Percentiles rank a stretch among this genome's conserved stretches.
These are phyloP conservation scores for Oryzias sinensis DNA, from an alignment of 2,797 vertebrate species.

Conservation along the genomic window DNA sequence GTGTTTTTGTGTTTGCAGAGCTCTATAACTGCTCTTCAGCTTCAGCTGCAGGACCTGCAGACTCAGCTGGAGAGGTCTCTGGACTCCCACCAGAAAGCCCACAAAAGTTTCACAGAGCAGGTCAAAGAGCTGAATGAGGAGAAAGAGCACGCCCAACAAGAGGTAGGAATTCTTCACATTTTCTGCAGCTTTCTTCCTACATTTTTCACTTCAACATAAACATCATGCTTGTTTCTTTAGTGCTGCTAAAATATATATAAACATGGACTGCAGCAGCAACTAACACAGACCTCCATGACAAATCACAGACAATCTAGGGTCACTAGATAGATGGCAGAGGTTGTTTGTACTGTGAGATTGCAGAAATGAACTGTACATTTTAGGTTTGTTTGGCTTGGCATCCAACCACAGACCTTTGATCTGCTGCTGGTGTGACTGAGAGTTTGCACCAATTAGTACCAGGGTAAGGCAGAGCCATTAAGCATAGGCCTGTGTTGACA, in stretches of 20 bases:
- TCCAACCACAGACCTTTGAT: conserved; percentile 66
- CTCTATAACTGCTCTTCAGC: conserved; percentile 31
- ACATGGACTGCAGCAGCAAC: neutral
- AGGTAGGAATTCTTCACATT: conserved; percentile 58
- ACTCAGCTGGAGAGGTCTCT: conserved; percentile 75
- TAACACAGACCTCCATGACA: conserved; percentile 1
- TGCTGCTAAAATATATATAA: conserved; percentile 1
- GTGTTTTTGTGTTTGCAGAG: conserved; percentile 49
- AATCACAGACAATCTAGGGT: conserved; percentile 24
- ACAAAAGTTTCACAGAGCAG: conserved; percentile 56
- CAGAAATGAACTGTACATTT: conserved; percentile 43
- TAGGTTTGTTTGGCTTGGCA: conserved; percentile 76
- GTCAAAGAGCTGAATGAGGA: conserved; percentile 65
- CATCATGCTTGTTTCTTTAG: conserved; percentile 4
- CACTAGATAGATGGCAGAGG: conserved; percentile 32
- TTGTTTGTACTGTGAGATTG: conserved; percentile 40
- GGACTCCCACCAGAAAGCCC: conserved; percentile 60
- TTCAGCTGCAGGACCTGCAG: conserved; percentile 70
- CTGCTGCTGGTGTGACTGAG: conserved; percentile 43
- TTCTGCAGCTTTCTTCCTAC: neutral
- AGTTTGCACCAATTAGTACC: conserved; percentile 74
- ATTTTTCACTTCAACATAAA: conserved; percentile 4
- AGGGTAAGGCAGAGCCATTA: conserved; percentile 60
- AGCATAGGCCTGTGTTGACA: conserved; percentile 64
- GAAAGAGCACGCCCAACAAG: conserved; percentile 47